Base-by-base conservation (phyloP, 2,888 invertebrate species). In the Tenthredo amoena region DNA sequence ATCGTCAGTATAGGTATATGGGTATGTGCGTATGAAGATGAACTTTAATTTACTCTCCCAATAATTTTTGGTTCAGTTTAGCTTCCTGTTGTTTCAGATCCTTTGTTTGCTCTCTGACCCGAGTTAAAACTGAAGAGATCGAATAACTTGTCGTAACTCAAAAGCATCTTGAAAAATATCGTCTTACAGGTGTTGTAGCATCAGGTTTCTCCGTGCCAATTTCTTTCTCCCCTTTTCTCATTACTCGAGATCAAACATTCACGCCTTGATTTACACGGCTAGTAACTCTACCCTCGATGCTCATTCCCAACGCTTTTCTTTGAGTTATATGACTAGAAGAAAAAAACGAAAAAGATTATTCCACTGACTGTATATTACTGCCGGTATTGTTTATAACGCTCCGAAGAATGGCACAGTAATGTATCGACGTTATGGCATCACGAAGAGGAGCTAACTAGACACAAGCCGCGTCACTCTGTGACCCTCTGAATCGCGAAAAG, bases 101-200 rank as follows among this genome's bases (percentile, higher is more conserved):
- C 31, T 55, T 31, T 34, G 50, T 34, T 50, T 21, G 15, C 50
- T 12, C 34, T 77, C 10, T 55, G 50, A 77, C 55, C 34, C 55
- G 77, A 55, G 77, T 77, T 40, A 37, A 58, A 26, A 62, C 81
- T 62, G 15, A 62, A 7, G 26, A 77, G 18, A 62, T 81, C 81
- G 81, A 40, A 81, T 58, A 62, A 81, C 62, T 40, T 62, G 50
- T 58, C 62, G 81, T 40, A 81, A 81, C 62, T 81, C 81, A 81
- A 81, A 81, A 81, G 81, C 40, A 21, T 37, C 40, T n/a, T 40
- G 37, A 81, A 62, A 62, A 81, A 81, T 81, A 81, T 81, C 81
- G 62, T 62, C 81, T 81, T 81, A 81, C 81, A 81, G 40, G 62
- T 81, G 81, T 40, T 81, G n/a, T 62, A 58, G 81, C 58, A 50